Evolutionary conservation across 2,797 vertebrate genomes (phyloP), one percentile per base, ranked within the genome.

Genomic region (Smutsia gigantea): DNA sequence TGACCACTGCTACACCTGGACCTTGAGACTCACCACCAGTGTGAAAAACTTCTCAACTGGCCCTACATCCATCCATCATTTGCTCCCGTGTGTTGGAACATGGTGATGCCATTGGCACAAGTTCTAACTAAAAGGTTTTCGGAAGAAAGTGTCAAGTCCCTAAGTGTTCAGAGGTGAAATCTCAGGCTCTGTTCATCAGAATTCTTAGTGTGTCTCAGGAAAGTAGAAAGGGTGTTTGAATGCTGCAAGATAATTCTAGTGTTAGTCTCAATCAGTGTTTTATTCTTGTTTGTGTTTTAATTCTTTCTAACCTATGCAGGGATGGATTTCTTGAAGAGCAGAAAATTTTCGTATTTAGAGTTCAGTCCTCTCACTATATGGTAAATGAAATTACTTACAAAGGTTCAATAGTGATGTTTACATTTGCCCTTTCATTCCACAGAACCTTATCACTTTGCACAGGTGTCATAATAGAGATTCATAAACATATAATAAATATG

Each of bases 381-480:
- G 13, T 42, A 83, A 88, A 61, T 63, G 6, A 71, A 53, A 37
- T 61, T 74, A 46, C 19, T 31, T 66, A 81, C 17, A n/a, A 46
- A 68, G 61, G 25, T 27, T n/a, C 4, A 68, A 4, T 64, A 25
- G 1, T n/a, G 19, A 85, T 90, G 25, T 81, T 93, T 94, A 23
- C 4, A 27, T 93, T 86, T 88, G 13, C 7, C 75, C 9, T 46
- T 66, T 93, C 18, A 59, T 69, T 72, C 14, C 1, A 39, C 4
- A 59, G 42, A 64, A 4, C 4, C 5, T 34, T 34, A 90, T 69
- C 11, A 42, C 6, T 84, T 68, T 85, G 82, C 18, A 77, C 66
- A 95, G 72, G 53, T 93, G 5, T 57, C 23, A 46, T 34, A 64
- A 68, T 25, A 61, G 72, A 57, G 59, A 63, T 63, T 91, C 34